A percentile compares a stretch with the other conserved stretches of the same genome.
Evolutionary conservation across 1,140 invertebrate genomes (phyloP).

Genomic region (Caenorhabditis latens): DNA sequence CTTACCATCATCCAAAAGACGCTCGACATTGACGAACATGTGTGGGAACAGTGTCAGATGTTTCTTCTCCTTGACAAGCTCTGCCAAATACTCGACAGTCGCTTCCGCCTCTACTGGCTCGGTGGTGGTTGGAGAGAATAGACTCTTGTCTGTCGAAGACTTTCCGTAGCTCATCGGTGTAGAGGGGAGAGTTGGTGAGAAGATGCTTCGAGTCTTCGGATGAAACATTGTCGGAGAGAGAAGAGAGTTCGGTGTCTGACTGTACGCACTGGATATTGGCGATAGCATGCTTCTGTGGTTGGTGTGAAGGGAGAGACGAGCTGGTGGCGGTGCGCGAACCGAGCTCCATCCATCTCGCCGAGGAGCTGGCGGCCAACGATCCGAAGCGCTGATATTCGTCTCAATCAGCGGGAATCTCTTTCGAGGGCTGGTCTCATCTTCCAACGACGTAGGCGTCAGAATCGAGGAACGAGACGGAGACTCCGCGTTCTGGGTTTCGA

Average conservation of each 20-base stretch:
- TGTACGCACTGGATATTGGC: slow-evolving; percentile 29
- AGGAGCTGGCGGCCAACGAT: neutral
- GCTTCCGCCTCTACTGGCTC: slow-evolving; percentile 28
- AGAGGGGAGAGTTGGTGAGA: slow-evolving; percentile 19
- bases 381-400: neutral
- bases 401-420: neutral
- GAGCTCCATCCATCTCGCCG: slow-evolving; percentile 32
- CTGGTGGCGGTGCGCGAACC: slow-evolving; percentile 26
- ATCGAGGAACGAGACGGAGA: slow-evolving; percentile 21
- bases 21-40: slow-evolving; percentile 59
- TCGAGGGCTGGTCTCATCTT: neutral
- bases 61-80: slow-evolving; percentile 59
- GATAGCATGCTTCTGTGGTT: slow-evolving; percentile 9
- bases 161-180: slow-evolving; percentile 30
- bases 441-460: neutral
- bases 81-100: slow-evolving; percentile 49
- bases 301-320: neutral
- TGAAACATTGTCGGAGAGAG: slow-evolving; percentile 31
- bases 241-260: slow-evolving; percentile 29
- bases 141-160: neutral
- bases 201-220: slow-evolving; percentile 10
- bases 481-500: neutral
- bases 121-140: slow-evolving; percentile 19
- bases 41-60: slow-evolving; percentile 55
- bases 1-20: slow-evolving; percentile 53